phyloP scores from a whole-genome alignment of 2,888 invertebrate genomes.

The Drosophila pullipes region DNA sequence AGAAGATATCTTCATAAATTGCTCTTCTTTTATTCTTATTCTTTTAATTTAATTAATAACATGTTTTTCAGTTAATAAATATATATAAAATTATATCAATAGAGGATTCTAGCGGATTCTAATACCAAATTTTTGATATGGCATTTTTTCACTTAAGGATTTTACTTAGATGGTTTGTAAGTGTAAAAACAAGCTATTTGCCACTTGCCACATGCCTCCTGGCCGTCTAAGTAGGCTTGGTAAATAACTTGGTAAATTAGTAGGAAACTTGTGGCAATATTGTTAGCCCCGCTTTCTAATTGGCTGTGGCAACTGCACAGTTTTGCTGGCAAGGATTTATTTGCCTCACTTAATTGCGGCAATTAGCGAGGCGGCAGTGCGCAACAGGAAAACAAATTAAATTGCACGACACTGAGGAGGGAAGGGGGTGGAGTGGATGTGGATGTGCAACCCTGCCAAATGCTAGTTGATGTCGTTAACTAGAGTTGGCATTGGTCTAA shows the following conservation, averaged over 20 bases:
- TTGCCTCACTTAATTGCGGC: conserved; percentile 70
- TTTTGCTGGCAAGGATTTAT: conserved; percentile 62
- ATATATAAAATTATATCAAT: neutral
- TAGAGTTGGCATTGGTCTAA: conserved; percentile 15
- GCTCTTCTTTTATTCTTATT: neutral
- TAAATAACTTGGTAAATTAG: conserved; percentile 1
- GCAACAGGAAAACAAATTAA: conserved; percentile 49
- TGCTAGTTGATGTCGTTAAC: conserved; percentile 31
- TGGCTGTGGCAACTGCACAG: conserved; percentile 40
- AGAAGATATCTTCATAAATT: neutral
- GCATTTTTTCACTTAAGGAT: neutral
- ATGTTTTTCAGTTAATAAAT: neutral
- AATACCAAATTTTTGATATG: neutral
- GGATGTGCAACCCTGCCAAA: conserved; percentile 30
- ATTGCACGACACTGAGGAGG: neutral
- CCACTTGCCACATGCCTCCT: neutral
- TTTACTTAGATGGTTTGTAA: neutral
- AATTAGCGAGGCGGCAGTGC: conserved; percentile 60
- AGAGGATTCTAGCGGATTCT: neutral
- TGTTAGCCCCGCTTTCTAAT: conserved; percentile 47
- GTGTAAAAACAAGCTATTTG: neutral
- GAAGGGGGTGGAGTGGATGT: neutral
- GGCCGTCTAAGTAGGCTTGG: conserved; percentile 21
- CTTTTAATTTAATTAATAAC: neutral
- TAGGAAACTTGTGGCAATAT: conserved; percentile 33